Evolutionary conservation across 2,888 invertebrate species (phyloP), one percentile per base, ranked within the genome.

Genomic region (Stegophylla sp.): DNA sequence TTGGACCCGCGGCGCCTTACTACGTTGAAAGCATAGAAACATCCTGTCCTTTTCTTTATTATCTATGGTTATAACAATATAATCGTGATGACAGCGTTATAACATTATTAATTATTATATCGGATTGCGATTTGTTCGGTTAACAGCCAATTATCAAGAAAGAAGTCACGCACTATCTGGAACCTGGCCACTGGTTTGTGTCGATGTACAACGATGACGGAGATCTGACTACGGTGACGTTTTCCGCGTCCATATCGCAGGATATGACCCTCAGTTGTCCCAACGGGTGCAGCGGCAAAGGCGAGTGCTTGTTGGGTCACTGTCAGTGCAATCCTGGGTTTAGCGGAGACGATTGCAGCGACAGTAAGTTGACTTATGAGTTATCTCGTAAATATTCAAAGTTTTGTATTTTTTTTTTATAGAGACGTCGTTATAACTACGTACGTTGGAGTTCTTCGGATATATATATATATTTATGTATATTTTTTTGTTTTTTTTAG

Each of bases 301-400:
- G 99, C 20, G 95, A 97, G 87, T 99, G 99, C 87, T 89, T 96
- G 69, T 91, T 95, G 88, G 97, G 97, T 2, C 94, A 95, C 86
- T 99, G 98, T 86, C 94, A 95, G 85, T 99, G 98, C 87, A 96
- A 95, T 87, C 93, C 97, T 74, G 98, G 98, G 17, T 98, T 96
- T 87, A 95, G 95, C 74, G 97, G 98, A 48, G 94, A 95, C 84
- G 97, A 97, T 86, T 99, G 98, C 87, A 95, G 95, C 86, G 95
- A 97, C 88, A 96, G 98, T 94, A 89, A 90, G 93, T 89, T 1
- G 3, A 59, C 56, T 12, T 13, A 15, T 4, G 7, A 15, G 0
- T 1, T 9, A 23, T 53, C n/a, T 43, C 10, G 20, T 73, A 3
- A 7, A 34, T 34, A 34, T n/a, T 13, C 34, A 10, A 26, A 23